Percentiles rank a stretch among this genome's conserved stretches.
Evolutionary conservation across 2,113 vertebrate species (phyloP).

Genomic region (Pelecanus crispus): DNA sequence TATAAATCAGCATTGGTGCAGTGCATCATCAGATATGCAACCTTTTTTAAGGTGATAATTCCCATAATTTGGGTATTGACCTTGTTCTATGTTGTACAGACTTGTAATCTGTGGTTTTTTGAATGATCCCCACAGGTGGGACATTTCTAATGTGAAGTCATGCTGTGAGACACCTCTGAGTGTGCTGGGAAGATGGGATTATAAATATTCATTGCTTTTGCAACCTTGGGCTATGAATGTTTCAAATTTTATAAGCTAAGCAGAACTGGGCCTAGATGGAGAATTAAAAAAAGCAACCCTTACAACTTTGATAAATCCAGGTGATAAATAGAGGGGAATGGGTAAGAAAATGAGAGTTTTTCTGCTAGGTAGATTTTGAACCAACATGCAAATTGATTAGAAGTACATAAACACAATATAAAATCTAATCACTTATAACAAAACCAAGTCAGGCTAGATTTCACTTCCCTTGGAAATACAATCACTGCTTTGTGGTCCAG

Average conservation of each 20-base stretch:
- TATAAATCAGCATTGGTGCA: neutral
- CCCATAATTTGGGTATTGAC: conserved; percentile 34
- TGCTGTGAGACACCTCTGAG: conserved; percentile 42
- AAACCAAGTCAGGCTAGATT: neutral
- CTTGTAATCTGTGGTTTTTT: conserved; percentile 12
- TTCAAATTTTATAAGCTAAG: conserved; percentile 18
- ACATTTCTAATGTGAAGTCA: conserved; percentile 54
- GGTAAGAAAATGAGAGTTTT: conserved; percentile 20
- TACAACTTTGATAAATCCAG: neutral
- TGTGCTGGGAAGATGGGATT: conserved; percentile 22
- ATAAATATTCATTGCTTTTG: conserved; percentile 60
- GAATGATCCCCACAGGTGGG: conserved; percentile 51
- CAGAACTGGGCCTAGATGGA: neutral
- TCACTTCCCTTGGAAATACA: neutral
- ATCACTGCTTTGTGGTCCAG: neutral
- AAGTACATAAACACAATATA: neutral
- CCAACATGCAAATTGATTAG: conserved; percentile 7
- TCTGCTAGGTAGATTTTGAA: conserved; percentile 19
- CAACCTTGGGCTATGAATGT: conserved; percentile 35
- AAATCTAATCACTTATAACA: neutral
- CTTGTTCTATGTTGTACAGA: conserved; percentile 16
- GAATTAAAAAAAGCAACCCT: neutral
- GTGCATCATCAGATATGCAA: neutral
- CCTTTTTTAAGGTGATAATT: conserved; percentile 23
- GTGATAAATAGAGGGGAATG: neutral